Conservation (phyloP, 2,797 vertebrate species). For the Siniperca undulata region DNA sequence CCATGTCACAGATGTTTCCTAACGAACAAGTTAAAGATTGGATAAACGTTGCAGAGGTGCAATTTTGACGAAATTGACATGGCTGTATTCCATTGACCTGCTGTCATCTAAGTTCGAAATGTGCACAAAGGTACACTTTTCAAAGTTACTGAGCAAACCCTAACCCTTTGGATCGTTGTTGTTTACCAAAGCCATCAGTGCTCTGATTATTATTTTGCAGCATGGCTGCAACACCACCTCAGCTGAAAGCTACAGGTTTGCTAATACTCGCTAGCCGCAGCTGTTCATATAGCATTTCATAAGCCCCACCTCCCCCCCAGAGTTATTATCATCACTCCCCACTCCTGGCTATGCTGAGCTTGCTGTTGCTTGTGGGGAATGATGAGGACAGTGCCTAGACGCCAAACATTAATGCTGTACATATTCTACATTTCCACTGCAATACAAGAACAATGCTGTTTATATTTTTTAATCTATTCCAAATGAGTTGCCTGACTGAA, state of each 20-base stretch:
- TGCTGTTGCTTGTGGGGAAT: slow-evolving; percentile 11
- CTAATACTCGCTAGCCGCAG: too few species aligned
- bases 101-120: not conserved
- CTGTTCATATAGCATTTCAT: not conserved
- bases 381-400: slow-evolving; percentile 10
- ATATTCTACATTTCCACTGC: slow-evolving; percentile 18
- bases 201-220: not conserved
- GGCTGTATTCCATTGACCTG: not conserved
- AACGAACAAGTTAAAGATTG: not conserved
- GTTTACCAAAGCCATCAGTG: not conserved
- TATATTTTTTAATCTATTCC: not conserved
- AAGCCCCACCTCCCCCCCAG: not conserved
- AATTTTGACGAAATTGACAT: not conserved
- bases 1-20: not conserved
- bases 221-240: not conserved
- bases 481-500: slow-evolving; percentile 16
- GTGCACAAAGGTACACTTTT: not conserved
- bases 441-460: too few species aligned
- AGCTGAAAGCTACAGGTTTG: not conserved
- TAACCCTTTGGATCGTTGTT: not conserved
- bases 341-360: slow-evolving; percentile 22
- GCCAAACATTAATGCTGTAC: slow-evolving; percentile 1
- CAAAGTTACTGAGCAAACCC: not conserved
- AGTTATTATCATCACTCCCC: slow-evolving; percentile 6
- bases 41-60: not conserved